These are phyloP conservation scores for Sinocyclocheilus grahami DNA, from an alignment of 2,113 vertebrate genomes.

Conservation along the genomic window DNA sequence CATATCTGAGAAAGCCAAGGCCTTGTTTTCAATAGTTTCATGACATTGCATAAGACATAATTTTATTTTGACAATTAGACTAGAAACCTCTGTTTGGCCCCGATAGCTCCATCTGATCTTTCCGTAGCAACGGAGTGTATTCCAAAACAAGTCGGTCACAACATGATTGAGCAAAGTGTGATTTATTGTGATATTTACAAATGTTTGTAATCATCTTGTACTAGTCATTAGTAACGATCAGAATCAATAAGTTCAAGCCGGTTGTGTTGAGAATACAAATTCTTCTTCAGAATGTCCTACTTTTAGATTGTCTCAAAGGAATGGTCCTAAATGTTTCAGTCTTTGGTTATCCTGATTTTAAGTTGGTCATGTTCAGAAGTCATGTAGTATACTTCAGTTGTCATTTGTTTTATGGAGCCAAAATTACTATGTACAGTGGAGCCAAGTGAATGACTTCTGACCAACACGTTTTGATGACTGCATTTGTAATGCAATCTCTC, in stretches of 20 bases:
- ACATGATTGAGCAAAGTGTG: not conserved
- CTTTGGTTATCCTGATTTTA: not conserved
- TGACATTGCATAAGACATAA: not conserved
- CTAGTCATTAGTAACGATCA: not conserved
- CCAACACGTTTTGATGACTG: not conserved
- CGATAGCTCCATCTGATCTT: not conserved
- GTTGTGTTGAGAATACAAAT: not conserved
- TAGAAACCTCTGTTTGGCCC: conserved; percentile 1
- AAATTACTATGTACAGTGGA: not conserved
- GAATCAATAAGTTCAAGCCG: not conserved
- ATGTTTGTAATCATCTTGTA: conserved; percentile 13
- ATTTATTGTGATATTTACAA: conserved; percentile 24
- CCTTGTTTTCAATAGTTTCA: conserved; percentile 3
- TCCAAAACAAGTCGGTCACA: not conserved
- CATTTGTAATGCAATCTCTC: conserved; percentile 5
- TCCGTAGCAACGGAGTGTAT: not conserved
- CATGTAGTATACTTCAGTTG: not conserved
- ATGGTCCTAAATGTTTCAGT: not conserved
- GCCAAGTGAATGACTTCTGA: not conserved
- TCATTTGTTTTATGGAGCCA: not conserved
- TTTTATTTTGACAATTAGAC: conserved; percentile 27
- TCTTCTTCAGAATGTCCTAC: not conserved
- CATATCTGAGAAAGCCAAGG: conserved; percentile 3
- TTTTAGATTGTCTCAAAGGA: not conserved
- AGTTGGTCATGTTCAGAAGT: not conserved